Conservation (phyloP, 1,140 invertebrate species). For the Leucophenga varia region DNA sequence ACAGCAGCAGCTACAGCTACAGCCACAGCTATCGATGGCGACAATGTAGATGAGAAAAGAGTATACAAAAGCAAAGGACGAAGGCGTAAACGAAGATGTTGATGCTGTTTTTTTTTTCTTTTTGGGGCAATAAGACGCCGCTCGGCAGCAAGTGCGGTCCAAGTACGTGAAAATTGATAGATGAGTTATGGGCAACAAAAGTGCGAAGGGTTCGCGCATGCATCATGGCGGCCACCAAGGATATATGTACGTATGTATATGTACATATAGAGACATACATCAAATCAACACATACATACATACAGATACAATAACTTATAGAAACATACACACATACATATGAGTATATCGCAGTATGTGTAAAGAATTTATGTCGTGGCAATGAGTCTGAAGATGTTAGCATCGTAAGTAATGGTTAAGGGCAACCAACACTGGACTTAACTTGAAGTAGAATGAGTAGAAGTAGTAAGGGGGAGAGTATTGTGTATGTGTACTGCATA, state of each 20-base stretch:
- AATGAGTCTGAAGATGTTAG: conserved; percentile 52
- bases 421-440: too few relatives aligned
- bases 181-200: conserved; percentile 45
- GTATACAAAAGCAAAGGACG: background rate
- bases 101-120: conserved; percentile 10
- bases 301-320: background rate
- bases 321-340: conserved; percentile 3
- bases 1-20: too few relatives aligned
- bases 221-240: conserved; percentile 23
- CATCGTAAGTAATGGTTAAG: too few relatives aligned
- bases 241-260: conserved; percentile 48
- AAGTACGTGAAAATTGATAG: conserved; percentile 56
- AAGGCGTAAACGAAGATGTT: background rate
- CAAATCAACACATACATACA: conserved; percentile 30
- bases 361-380: conserved; percentile 29
- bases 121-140: conserved; percentile 51
- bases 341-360: conserved; percentile 7
- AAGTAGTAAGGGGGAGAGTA: too few relatives aligned
- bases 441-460: too few relatives aligned
- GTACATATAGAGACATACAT: conserved; percentile 33
- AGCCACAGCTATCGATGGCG: background rate
- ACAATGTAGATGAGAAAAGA: conserved; percentile 1
- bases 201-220: conserved; percentile 3
- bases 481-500: conserved; percentile 10
- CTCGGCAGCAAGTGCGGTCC: conserved; percentile 33